Conservation (phyloP, 2,888 invertebrate species). For the Buathra laborator region DNA sequence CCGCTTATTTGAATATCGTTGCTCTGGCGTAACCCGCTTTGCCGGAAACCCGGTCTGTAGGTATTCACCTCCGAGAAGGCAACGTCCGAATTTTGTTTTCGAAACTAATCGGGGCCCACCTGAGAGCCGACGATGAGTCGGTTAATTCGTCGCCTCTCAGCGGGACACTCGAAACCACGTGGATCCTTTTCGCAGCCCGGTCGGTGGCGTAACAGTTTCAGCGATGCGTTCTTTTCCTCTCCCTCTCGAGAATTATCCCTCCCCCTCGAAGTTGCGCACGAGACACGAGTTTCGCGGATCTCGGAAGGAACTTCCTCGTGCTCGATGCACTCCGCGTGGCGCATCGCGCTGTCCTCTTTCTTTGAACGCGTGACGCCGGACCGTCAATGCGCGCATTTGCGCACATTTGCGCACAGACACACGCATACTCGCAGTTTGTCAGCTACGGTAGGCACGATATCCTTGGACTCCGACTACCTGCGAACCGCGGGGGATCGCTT, state of each 20-base stretch:
- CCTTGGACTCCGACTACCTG: conserved; percentile 23
- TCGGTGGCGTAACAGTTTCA: conserved; percentile 26
- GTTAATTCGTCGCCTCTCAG: conserved; percentile 62
- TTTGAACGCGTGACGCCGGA: not conserved
- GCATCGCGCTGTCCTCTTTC: conserved; percentile 7
- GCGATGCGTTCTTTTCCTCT: not conserved
- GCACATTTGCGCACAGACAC: not conserved
- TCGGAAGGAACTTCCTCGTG: conserved; percentile 13
- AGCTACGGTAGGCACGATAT: conserved; percentile 5
- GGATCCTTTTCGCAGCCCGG: conserved; percentile 31
- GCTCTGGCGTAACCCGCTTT: too few relatives aligned
- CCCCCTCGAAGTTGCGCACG: not conserved
- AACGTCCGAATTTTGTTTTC: conserved; percentile 16
- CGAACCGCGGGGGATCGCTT: conserved; percentile 9
- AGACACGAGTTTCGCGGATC: conserved; percentile 21
- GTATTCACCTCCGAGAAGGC: too few relatives aligned
- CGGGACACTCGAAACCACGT: conserved; percentile 51
- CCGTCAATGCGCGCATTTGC: conserved; percentile 2
- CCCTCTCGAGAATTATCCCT: not conserved
- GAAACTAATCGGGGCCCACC: conserved; percentile 56
- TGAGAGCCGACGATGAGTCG: conserved; percentile 47
- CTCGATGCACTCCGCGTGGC: conserved; percentile 18
- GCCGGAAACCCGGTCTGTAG: too few relatives aligned
- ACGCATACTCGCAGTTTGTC: not conserved
- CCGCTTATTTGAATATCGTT: too few relatives aligned